Evolutionary conservation across 2,888 invertebrate genomes (phyloP), one percentile per base, ranked within the genome.

Genomic region (Apeira syringaria): DNA sequence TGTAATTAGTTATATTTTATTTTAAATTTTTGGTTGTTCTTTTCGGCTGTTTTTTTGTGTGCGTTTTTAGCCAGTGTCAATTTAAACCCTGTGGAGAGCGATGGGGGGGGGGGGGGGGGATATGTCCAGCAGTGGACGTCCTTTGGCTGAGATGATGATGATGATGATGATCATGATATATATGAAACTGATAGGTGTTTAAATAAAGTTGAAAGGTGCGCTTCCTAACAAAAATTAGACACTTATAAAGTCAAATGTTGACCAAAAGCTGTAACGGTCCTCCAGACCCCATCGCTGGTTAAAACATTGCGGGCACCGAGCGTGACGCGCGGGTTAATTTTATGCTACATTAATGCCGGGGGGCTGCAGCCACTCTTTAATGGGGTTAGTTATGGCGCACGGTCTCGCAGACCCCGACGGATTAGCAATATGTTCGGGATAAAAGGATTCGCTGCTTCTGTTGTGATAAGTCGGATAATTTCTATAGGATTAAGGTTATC

Each of bases 271-370:
- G 53, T 58, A 67, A 61, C 68, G 61, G 65, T 51, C 56, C 56
- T 53, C 54, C 45, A 49, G 56, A 59, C 62, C 57, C 61, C 58
- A 59, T 54, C 56, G 56, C 63, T 64, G 71, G 67, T 76, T 75
- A 77, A 75, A 80, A 71, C 76, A 73, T 67, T 64, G 78, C 62
- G 64, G 65, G 78, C 83, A 73, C 59, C 70, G 56, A 61, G 75
- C 84, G 80, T 84, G 79, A 83, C 84, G 80, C 65, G 57, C 74
- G 74, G 81, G 78, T 88, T 88, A 84, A 88, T 88, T 88, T 88
- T 87, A 87, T 88, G 88, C 84, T 87, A 87, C 88, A 88, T 88
- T 88, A 88, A 84, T 82, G 74, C 58, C 50, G 62, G 61, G 68
- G 72, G 80, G 83, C 78, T 72, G 72, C 59, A 58, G 74, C 76